A percentile compares a stretch with the other conserved stretches of the same genome.
Conservation (phyloP, 2,797 vertebrate genomes). For the Malurus leucopterus region DNA sequence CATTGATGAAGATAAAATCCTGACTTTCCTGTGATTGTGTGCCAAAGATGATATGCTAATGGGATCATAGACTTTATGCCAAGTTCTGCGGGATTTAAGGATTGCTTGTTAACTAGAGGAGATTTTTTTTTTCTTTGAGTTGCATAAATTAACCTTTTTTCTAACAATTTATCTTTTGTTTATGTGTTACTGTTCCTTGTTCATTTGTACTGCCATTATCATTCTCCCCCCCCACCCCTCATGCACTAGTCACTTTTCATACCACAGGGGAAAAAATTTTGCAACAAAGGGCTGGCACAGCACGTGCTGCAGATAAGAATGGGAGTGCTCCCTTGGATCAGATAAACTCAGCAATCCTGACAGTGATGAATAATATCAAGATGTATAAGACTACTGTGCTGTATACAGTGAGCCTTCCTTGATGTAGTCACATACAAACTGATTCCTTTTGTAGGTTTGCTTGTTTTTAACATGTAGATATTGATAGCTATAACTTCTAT, state of each 20-base stretch:
- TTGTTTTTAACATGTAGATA: not conserved
- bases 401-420: not conserved
- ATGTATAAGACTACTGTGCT: accelerated
- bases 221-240: not conserved
- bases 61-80: not conserved
- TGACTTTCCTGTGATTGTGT: not conserved
- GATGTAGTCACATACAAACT: not conserved
- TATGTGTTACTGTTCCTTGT: constrained; percentile 25
- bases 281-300: not conserved
- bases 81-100: constrained; percentile 8
- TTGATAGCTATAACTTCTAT: not conserved
- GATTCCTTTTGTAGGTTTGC: not conserved
- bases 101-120: constrained; percentile 6
- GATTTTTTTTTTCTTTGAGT: not conserved
- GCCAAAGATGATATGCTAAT: constrained; percentile 18
- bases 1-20: constrained; percentile 23
- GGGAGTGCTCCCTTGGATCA: not conserved
- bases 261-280: not conserved
- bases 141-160: constrained; percentile 54
- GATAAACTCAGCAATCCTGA: not conserved
- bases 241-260: not conserved
- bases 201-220: not conserved
- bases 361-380: not conserved
- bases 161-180: constrained; percentile 48
- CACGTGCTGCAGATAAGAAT: not conserved